Evolutionary conservation across 2,888 invertebrate genomes (phyloP), one percentile per base, ranked within the genome.

Genomic region (Drosophila nr. perissopoda): DNA sequence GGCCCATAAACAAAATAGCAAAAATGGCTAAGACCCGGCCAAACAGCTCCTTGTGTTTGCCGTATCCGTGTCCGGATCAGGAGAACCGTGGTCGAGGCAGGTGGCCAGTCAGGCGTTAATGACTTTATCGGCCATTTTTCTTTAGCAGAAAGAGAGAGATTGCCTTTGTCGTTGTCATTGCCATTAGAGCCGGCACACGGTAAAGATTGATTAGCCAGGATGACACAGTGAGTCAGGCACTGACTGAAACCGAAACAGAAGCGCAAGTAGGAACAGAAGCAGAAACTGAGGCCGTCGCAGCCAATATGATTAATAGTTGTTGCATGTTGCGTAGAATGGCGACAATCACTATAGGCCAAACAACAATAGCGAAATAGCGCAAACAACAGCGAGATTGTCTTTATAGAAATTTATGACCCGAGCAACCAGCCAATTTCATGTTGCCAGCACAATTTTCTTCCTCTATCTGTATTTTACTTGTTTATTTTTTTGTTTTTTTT

Each of bases 121-220:
- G 90, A 88, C 91, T 88, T 90, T 81, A 83, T 74, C 87, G 79
- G 73, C 73, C 88, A 85, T 88, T 86, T 83, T 86, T 88, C 86
- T 85, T 88, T 48, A 48, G 49, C 31, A 25, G 61, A 38, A n/a
- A 3, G 34, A 21, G 34, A 21, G 40, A 62, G 75, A 79, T 81
- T 70, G 81, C 57, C 65, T 68, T 77, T 81, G 77, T 74, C 74
- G 74, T 74, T 81, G 80, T 72, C 74, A 75, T 80, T 85, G 85
- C 58, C 76, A 63, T 74, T 72, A 74, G 74, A 78, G 78, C 64
- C 70, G 79, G 77, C 77, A 58, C 63, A 74, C 74, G 70, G 79
- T 64, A 83, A 88, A 84, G 84, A 84, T 84, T 84, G 84, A 84
- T 84, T 84, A 84, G 84, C 88, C 76, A 59, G 86, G 76, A 81